phyloP scores from a whole-genome alignment of 2,797 vertebrate genomes.

The Gymnoscopelus microlampas region DNA sequence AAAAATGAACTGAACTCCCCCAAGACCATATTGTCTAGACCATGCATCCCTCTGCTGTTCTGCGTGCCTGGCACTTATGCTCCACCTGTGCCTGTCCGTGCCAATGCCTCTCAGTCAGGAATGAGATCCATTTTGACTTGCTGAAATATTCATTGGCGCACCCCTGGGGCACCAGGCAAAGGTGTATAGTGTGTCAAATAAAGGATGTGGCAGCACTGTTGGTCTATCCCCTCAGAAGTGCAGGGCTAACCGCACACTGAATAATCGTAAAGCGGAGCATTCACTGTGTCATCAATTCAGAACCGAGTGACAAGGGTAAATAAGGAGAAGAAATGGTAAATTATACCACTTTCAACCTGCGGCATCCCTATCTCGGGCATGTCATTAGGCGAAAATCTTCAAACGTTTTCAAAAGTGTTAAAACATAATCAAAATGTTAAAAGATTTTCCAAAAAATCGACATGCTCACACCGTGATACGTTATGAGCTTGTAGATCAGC shows the following conservation, averaged over 20 bases:
- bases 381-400: too few relatives aligned
- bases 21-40: slow-evolving; percentile 28
- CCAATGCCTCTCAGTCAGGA: slow-evolving; percentile 65
- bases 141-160: slow-evolving; percentile 82
- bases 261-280: slow-evolving; percentile 17
- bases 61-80: slow-evolving; percentile 52
- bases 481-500: too few relatives aligned
- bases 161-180: slow-evolving; percentile 51
- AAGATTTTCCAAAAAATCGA: too few relatives aligned
- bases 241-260: slow-evolving; percentile 41
- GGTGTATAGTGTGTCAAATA: slow-evolving; percentile 61
- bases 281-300: not conserved
- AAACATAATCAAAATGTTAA: too few relatives aligned
- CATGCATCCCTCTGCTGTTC: slow-evolving; percentile 40
- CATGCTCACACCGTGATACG: too few relatives aligned
- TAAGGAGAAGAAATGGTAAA: too few relatives aligned
- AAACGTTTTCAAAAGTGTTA: too few relatives aligned
- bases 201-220: slow-evolving; percentile 53
- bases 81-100: slow-evolving; percentile 66
- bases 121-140: slow-evolving; percentile 74
- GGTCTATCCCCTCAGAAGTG: slow-evolving; percentile 45
- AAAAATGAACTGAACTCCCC: slow-evolving; percentile 33
- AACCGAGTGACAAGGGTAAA: too few relatives aligned
- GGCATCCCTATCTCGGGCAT: too few relatives aligned
- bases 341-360: too few relatives aligned